A percentile compares a stretch with the other conserved stretches of the same genome.
Evolutionary conservation across 2,797 vertebrate species (phyloP).

Genomic region (Brachyalestes nurse): DNA sequence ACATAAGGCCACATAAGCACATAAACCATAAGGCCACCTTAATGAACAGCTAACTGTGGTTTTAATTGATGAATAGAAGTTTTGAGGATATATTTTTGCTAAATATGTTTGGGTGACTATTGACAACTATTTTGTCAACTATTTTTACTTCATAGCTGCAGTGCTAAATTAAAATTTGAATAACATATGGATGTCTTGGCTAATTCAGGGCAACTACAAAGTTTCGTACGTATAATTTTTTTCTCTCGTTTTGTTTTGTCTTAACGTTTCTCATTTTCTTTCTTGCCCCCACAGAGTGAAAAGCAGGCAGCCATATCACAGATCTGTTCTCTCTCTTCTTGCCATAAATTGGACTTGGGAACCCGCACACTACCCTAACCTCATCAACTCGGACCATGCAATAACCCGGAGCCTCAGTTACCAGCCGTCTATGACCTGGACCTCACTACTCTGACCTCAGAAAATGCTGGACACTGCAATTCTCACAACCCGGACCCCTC

Average conservation of each 20-base stretch:
- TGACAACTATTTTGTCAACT: no score
- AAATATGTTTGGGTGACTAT: no score
- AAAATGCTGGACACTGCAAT: constrained; percentile 33
- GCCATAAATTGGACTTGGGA: constrained; percentile 79
- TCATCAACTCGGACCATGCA: constrained; percentile 30
- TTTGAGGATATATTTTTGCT: no score
- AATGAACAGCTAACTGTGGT: no score
- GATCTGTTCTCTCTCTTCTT: neutral
- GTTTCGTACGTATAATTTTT: neutral
- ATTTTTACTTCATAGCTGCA: no score
- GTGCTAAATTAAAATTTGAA: no score
- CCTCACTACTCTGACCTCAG: constrained; percentile 48
- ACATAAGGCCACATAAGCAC: no score
- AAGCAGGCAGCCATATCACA: constrained; percentile 76
- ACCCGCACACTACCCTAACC: constrained; percentile 54
- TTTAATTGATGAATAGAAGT: no score
- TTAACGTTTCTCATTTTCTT: constrained; percentile 13
- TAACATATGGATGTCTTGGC: no score
- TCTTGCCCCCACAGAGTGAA: constrained; percentile 78
- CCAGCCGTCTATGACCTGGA: constrained; percentile 29
- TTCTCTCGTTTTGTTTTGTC: neutral
- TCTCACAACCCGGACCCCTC: constrained; percentile 29
- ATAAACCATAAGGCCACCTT: no score
- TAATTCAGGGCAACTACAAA: no score
- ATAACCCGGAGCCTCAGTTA: constrained; percentile 17